Evolutionary conservation across 2,888 invertebrate species (phyloP).

Genomic region (Kryphioiulus occultus): DNA sequence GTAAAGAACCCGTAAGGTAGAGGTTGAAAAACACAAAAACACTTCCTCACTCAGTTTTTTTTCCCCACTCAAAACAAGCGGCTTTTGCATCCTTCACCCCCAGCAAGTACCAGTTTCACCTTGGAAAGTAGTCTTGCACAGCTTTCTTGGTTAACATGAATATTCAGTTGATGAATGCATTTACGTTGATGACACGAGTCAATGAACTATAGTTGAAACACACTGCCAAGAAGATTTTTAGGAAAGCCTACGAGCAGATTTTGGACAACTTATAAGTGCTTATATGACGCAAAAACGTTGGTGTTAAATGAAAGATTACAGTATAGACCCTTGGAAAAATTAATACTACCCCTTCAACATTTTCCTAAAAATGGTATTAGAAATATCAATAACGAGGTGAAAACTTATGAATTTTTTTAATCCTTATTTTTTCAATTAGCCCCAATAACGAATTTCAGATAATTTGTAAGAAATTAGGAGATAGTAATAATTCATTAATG

Average conservation of each 20-base stretch:
- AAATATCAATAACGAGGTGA: too few relatives aligned
- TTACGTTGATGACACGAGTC: constrained; percentile 13
- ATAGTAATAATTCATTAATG: too few relatives aligned
- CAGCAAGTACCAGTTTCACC: not conserved
- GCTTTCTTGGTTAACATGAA: not conserved
- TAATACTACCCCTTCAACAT: too few relatives aligned
- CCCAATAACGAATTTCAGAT: too few relatives aligned
- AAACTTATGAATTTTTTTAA: too few relatives aligned
- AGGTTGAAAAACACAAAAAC: not conserved
- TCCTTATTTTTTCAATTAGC: too few relatives aligned
- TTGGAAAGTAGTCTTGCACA: not conserved
- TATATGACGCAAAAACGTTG: not conserved
- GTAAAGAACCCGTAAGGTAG: not conserved
- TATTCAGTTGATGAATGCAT: not conserved
- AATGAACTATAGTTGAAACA: not conserved
- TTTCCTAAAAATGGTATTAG: too few relatives aligned
- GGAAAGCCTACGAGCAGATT: not conserved
- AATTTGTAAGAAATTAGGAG: too few relatives aligned
- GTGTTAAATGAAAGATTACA: too few relatives aligned
- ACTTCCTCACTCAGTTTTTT: not conserved
- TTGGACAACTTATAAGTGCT: not conserved
- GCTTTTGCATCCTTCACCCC: not conserved
- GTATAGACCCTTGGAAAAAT: too few relatives aligned
- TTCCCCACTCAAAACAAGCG: not conserved
- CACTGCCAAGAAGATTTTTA: not conserved